Evolutionary conservation across 1,140 invertebrate species (phyloP).

Genomic region (Cydia pomonella): DNA sequence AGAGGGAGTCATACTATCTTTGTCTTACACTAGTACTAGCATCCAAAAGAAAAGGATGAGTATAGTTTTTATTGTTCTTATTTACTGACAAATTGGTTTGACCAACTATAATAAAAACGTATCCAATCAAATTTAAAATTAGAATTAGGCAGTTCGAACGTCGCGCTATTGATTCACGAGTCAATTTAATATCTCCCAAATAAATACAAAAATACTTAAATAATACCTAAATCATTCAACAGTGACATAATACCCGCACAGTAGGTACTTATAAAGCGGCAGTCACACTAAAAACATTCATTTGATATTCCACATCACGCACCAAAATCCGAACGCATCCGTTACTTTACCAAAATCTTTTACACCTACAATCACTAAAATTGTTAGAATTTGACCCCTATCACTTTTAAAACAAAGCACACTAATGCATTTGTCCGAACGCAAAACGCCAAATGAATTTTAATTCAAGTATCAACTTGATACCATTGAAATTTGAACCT

Average conservation of each 20-base stretch:
- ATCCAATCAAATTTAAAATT: constrained; percentile 2
- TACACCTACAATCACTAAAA: neutral
- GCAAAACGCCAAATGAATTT: constrained; percentile 6
- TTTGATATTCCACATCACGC: constrained; percentile 30
- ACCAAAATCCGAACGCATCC: constrained; percentile 30
- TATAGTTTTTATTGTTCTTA: too few species aligned
- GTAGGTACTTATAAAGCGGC: constrained; percentile 12
- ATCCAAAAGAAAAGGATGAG: too few species aligned
- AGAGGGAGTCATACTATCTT: too few species aligned
- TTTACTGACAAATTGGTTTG: too few species aligned
- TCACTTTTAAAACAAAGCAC: neutral
- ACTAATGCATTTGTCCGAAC: constrained; percentile 6
- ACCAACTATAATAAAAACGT: too few species aligned
- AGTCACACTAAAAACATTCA: constrained; percentile 15
- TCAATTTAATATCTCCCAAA: neutral
- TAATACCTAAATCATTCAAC: constrained; percentile 16
- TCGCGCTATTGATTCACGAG: neutral
- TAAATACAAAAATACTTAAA: constrained; percentile 16
- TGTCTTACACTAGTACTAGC: too few species aligned
- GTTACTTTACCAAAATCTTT: neutral
- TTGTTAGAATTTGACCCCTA: neutral
- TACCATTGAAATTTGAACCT: constrained; percentile 16
- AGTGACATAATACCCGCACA: constrained; percentile 22
- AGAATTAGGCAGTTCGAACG: neutral
- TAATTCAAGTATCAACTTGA: constrained; percentile 20